Evolutionary conservation across 1,140 invertebrate genomes (phyloP).

Genomic region (Micrasema longulum): DNA sequence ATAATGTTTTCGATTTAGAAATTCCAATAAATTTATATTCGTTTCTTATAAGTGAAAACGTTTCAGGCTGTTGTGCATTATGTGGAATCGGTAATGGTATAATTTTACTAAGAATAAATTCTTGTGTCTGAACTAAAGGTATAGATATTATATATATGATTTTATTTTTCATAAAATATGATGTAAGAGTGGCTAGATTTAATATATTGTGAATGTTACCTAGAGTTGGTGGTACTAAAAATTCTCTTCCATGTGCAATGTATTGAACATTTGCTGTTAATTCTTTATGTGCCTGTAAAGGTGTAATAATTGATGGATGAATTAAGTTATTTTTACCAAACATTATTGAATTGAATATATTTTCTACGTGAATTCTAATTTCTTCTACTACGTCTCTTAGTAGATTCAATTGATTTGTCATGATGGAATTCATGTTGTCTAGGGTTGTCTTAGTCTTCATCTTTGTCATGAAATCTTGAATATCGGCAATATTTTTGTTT

Average conservation of each 20-base stretch:
- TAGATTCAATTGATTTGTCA: constrained; percentile 2
- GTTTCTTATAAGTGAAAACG: neutral
- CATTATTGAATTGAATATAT: neutral
- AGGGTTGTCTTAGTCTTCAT: neutral
- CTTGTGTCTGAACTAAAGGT: neutral
- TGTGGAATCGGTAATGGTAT: constrained; percentile 21
- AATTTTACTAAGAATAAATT: constrained; percentile 4
- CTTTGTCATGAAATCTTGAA: neutral
- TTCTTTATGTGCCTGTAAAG: neutral
- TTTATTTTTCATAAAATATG: neutral
- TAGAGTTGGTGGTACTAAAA: neutral
- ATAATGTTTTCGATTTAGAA: neutral
- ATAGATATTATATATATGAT: constrained; percentile 1
- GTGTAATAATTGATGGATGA: constrained; percentile 10
- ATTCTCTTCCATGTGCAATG: constrained; percentile 15
- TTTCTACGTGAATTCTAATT: neutral
- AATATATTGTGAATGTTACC: neutral
- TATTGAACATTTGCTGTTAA: neutral
- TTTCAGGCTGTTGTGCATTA: neutral
- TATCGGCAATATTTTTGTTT: constrained; percentile 2
- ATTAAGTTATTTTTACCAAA: neutral
- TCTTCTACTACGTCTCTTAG: constrained; percentile 1
- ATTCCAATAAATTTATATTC: neutral
- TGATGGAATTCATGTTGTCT: neutral
- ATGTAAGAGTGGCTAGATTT: neutral